Conservation (phyloP, 2,113 vertebrate species). For the Bubalus kerabau region DNA sequence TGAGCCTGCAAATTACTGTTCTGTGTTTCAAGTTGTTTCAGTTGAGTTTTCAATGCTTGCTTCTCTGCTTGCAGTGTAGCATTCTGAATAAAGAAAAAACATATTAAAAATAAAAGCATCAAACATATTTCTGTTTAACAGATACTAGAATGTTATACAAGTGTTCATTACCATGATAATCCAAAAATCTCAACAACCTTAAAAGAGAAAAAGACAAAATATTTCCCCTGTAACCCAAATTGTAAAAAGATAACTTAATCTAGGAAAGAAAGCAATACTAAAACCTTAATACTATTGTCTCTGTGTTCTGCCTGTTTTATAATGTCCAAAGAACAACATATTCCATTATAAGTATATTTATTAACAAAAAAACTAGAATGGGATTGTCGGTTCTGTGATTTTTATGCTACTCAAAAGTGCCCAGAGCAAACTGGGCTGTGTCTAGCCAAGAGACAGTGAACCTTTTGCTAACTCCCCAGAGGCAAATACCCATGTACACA, state of each 20-base stretch:
- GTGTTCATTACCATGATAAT: background rate
- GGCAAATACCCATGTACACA: background rate
- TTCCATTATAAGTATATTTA: background rate
- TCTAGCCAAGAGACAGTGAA: background rate
- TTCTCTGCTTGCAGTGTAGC: conserved; percentile 98
- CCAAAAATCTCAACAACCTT: background rate
- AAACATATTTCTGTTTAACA: conserved; percentile 35
- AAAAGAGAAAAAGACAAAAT: background rate
- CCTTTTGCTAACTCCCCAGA: background rate
- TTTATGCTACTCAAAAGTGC: background rate
- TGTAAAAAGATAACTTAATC: conserved; percentile 8
- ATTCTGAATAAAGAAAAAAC: conserved; percentile 83
- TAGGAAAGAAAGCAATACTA: background rate
- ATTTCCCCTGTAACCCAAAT: background rate
- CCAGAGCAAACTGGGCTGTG: background rate
- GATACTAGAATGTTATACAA: background rate
- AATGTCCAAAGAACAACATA: background rate
- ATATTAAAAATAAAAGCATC: conserved; percentile 1
- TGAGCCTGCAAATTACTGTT: conserved; percentile 96
- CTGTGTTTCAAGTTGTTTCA: conserved; percentile 96
- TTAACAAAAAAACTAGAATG: background rate
- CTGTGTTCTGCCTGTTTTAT: background rate
- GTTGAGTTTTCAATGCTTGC: conserved; percentile 93
- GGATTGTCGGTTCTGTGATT: background rate
- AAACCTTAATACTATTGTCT: background rate